phyloP scores from a whole-genome alignment of 2,113 vertebrate genomes.

The Aphelocoma coerulescens region DNA sequence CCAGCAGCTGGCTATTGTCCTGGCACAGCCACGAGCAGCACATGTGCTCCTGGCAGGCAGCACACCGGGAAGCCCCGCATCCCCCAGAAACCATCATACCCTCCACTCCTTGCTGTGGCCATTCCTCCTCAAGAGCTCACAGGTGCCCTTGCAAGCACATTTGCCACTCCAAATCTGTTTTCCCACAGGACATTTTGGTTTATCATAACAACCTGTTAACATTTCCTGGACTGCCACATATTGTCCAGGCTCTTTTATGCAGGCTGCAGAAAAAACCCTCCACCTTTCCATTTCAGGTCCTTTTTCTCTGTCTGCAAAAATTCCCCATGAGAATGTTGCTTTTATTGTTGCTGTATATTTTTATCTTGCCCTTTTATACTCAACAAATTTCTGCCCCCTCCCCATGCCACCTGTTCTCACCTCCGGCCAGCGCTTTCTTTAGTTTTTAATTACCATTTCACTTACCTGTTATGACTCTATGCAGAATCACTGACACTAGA shows the following conservation, averaged over 20 bases:
- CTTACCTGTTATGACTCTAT: slow-evolving; percentile 54
- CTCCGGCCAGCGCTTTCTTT: slow-evolving; percentile 29
- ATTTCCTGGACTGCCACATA: background rate
- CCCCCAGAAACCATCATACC: slow-evolving; percentile 36
- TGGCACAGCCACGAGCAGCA: background rate
- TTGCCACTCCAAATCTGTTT: slow-evolving; percentile 41
- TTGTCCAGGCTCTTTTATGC: background rate
- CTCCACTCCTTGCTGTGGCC: background rate
- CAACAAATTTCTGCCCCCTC: background rate
- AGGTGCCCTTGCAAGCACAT: slow-evolving; percentile 30
- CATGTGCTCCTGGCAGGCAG: slow-evolving; percentile 15
- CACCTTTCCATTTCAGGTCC: background rate
- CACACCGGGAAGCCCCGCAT: background rate
- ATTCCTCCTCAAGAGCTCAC: slow-evolving; percentile 43
- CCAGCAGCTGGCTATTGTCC: background rate
- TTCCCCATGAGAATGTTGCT: background rate
- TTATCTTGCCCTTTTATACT: background rate
- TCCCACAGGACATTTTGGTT: slow-evolving; percentile 26
- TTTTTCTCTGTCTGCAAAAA: slow-evolving; percentile 27
- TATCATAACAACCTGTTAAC: slow-evolving; percentile 55
- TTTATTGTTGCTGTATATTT: slow-evolving; percentile 15
- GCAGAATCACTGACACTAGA: slow-evolving; percentile 42
- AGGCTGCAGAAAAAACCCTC: background rate
- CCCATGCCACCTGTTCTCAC: slow-evolving; percentile 23
- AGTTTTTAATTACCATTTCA: slow-evolving; percentile 59